Evolutionary conservation across 1,140 invertebrate species (phyloP), one percentile per base, ranked within the genome.

Genomic region (Drosophila littoralis): DNA sequence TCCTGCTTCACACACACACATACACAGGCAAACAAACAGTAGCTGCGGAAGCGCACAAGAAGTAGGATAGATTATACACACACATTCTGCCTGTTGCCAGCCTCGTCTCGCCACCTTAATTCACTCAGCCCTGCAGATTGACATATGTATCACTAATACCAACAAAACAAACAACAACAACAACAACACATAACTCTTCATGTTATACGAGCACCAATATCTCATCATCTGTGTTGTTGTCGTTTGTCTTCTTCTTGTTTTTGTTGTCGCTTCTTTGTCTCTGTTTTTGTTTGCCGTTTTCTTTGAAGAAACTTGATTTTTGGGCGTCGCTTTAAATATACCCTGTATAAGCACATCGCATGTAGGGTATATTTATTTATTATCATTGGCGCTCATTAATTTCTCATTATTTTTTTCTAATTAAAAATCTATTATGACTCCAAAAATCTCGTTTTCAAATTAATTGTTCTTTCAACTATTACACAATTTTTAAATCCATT

Each of bases 291-390:
- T 74, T 66, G 28, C 10, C 55, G 32, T 42, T 52, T 60, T 54
- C 59, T 45, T 48, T 77, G 54, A 38, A 69, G 69, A 88, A 86
- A 80, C 83, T 83, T 71, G 73, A 71, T 75, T 75, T 75, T 63
- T 40, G 60, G 33, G 67, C 59, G 33, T 59, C 38, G 38, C 38
- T 57, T 36, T 15, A 2, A 17, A 9, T 7, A 61, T 61, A 74
- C 71, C 45, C 65, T 69, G 32, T 15, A 48, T 1, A 12, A 63
- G 36, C 9, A 33, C 12, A 15, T 28, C 1, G 1, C 7, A 12
- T 15, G 2, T 35, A 13, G 46, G 22, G 45, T 50, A 42, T 38
- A 7, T 8, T 12, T 1, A 7, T 8, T 9, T 12, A 12, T 58
- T 6, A 50, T 28, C 28, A 58, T 15, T 6, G 17, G 1, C 1